Base-by-base conservation (phyloP, 2,113 vertebrate species). In the Strix aluco region DNA sequence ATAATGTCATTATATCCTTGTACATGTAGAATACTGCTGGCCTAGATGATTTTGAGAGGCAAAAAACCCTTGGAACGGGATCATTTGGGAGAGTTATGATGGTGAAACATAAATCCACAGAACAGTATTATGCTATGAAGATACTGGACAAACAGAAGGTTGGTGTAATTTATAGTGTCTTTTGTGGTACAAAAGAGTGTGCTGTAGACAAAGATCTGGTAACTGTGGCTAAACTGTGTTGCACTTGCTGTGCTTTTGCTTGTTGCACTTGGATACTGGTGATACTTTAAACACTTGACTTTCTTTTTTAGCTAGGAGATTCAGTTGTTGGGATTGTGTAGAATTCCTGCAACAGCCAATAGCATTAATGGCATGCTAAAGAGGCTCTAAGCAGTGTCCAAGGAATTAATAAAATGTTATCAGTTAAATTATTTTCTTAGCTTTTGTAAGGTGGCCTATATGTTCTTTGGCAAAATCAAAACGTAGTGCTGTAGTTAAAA, bases 61-160 rank as follows among this genome's bases (percentile, higher is more conserved):
- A 99, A 98, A 99, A 99, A 97, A 99, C 99, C 69, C 98, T 99
- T 92, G 99, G 99, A 96, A 99, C 99, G 21, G 99, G 99, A 88
- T 99, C 99, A 46, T 99, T 99, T 46, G 99, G 99, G 84, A 98
- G 99, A 97, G 99, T 99, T 83, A 99, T 99, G 99, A 97, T 99
- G 88, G 99, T 99, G 97, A 99, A 99, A 96, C 99, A 99, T 97
- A 99, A 99, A 99, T 98, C 98, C 97, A 99, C 99, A 79, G 99
- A 99, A 94, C 99, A 99, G 98, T 99, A 99, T 98, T 99, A 99
- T 66, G 99, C 99, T 95, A 99, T 99, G 99, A 99, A 99, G 98
- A 99, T 99, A 97, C 98, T 99, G 98, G 99, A 99, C 98, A 99
- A 99, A 98, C 99, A 99, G 97, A 99, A 99, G 98, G 99, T 99